Evolutionary conservation across 1,140 invertebrate species (phyloP).

Genomic region (Cyclina sinensis): DNA sequence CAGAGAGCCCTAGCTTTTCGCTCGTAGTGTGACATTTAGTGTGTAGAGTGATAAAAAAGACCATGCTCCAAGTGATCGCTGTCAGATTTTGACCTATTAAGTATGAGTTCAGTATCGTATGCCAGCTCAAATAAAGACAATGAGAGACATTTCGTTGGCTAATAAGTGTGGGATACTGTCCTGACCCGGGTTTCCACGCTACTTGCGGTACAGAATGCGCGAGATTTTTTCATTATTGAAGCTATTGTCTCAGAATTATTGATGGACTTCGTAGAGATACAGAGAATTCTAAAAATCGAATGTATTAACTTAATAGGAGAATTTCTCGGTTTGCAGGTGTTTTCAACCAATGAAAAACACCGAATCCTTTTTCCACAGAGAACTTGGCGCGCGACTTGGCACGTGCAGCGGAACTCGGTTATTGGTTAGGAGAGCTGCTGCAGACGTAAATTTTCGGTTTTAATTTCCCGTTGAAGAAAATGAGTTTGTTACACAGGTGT

Average conservation of each 20-base stretch:
- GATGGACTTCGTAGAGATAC: conserved; percentile 26
- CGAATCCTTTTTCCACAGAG: conserved; percentile 40
- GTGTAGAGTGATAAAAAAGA: no score
- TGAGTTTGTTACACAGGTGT: conserved; percentile 50
- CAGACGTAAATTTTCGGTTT: conserved; percentile 47
- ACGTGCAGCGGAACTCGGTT: conserved; percentile 46
- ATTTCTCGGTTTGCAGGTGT: conserved; percentile 51
- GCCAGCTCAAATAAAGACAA: conserved; percentile 14
- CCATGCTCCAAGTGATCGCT: no score
- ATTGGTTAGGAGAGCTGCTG: conserved; percentile 19
- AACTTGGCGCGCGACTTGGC: conserved; percentile 30
- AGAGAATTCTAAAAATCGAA: conserved; percentile 14
- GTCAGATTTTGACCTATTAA: background rate
- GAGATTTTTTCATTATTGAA: conserved; percentile 20
- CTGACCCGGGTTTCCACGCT: conserved; percentile 44
- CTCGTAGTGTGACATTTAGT: no score
- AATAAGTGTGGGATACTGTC: conserved; percentile 49
- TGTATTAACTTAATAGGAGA: conserved; percentile 26
- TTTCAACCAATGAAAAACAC: conserved; percentile 49
- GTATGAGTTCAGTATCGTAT: conserved; percentile 3
- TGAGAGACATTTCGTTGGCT: conserved; percentile 12
- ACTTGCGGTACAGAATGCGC: background rate
- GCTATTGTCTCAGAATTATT: conserved; percentile 51
- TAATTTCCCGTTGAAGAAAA: conserved; percentile 59
- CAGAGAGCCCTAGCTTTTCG: no score